Evolutionary conservation across 2,888 invertebrate species (phyloP), one percentile per base, ranked within the genome.

Genomic region (Melanophora roralis): DNA sequence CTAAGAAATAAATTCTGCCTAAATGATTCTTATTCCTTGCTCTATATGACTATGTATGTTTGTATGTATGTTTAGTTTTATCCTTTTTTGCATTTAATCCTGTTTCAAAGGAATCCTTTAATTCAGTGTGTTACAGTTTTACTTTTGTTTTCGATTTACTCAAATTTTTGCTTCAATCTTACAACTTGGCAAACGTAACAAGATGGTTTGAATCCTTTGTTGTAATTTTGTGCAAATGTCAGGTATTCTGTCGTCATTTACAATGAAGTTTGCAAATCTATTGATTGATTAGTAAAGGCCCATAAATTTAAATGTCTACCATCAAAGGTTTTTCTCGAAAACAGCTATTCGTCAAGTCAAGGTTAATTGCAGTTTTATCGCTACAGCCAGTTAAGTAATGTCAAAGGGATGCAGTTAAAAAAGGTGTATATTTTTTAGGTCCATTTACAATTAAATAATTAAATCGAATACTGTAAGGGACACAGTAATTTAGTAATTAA

Each of bases 291-390:
- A 59, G 59, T 64, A 45, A 65, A 69, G 75, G 78, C 47, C 36
- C 74, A 81, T 81, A 72, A 76, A 82, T 57, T 32, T 69, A 81
- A 83, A 85, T 84, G 83, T 80, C 79, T 82, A 62, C 82, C 21
- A 59, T 72, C 62, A 71, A 67, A n/a, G 75, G 71, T n/a, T 49
- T 45, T 85, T 84, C 84, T 82, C 81, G 82, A 67, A 85, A 85
- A 84, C 83, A 84, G 82, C 83, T 82, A 6, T 84, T 82, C 84
- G 27, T 86, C 69, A 80, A 83, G 81, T 69, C 75, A 80, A 86
- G 85, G 84, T 83, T 84, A 78, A 62, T 27, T 11, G 3, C 49
- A 59, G 49, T 51, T 21, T 8, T 36, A n/a, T 6, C 11, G n/a
- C 1, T 45, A n/a, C 9, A 0, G 14, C 5, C 51, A 60, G 51